These are phyloP conservation scores for Alosa alosa DNA, from an alignment of 2,113 vertebrate genomes.

Conservation along the genomic window DNA sequence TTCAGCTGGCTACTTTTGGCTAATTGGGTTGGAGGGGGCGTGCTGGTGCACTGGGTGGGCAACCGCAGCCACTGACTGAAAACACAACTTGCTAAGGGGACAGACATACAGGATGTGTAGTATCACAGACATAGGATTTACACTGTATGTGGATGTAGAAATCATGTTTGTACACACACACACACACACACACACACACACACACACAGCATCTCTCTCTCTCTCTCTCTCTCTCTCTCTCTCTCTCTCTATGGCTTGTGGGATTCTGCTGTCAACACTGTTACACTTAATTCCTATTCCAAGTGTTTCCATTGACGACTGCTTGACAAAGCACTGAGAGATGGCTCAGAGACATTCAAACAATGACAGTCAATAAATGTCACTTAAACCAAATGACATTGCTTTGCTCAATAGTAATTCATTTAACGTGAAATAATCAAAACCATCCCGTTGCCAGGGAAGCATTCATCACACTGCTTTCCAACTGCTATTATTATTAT, in stretches of 20 bases:
- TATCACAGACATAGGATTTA: too few species aligned
- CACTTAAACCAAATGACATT: background rate
- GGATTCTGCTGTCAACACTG: background rate
- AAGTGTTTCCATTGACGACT: background rate
- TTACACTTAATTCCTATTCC: background rate
- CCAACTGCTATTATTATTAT: background rate
- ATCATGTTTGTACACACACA: background rate
- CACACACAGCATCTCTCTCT: background rate
- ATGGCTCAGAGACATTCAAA: background rate
- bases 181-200: background rate
- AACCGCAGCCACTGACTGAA: background rate
- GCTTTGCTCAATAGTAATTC: background rate
- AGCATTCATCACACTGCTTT: background rate
- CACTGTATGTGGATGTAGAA: background rate
- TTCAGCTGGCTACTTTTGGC: background rate
- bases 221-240: background rate
- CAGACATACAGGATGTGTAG: background rate
- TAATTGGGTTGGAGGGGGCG: background rate
- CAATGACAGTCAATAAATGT: background rate
- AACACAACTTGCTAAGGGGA: background rate
- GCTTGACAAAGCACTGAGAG: background rate
- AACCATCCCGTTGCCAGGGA: background rate
- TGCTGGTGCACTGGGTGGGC: background rate
- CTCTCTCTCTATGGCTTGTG: background rate
- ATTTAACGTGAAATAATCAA: background rate